These are phyloP conservation scores for Pocillopora damicornis DNA, from an alignment of 64 coral and sea anemone species.

Conservation along the genomic window DNA sequence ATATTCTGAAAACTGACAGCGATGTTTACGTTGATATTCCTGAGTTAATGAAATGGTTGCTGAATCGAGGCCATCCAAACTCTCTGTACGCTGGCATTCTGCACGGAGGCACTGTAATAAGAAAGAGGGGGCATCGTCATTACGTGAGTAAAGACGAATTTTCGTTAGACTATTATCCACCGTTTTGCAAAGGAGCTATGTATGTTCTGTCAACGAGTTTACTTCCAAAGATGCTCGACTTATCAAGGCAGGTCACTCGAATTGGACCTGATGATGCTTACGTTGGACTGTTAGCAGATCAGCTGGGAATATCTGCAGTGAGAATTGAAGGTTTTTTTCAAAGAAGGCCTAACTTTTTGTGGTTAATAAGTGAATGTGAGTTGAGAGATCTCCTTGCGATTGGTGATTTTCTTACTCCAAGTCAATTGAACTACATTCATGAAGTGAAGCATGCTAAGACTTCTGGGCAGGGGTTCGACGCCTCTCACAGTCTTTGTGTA, in stretches of 20 bases:
- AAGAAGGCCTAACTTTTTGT: slow-evolving; percentile 13
- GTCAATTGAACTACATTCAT: slow-evolving; percentile 69
- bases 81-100: slow-evolving; percentile 66
- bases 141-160: slow-evolving; percentile 50
- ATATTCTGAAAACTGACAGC: slow-evolving; percentile 69
- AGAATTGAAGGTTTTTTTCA: slow-evolving; percentile 60
- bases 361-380: slow-evolving; percentile 63
- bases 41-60: slow-evolving; percentile 59
- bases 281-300: slow-evolving; percentile 56
- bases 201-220: slow-evolving; percentile 66
- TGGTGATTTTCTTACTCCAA: slow-evolving; percentile 66
- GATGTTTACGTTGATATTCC: slow-evolving; percentile 83
- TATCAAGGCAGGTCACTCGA: slow-evolving; percentile 45
- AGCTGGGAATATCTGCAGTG: slow-evolving; percentile 58
- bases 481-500: not conserved
- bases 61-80: not conserved
- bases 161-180: slow-evolving; percentile 45
- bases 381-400: slow-evolving; percentile 64
- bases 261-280: slow-evolving; percentile 93
- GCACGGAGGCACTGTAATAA: slow-evolving; percentile 38
- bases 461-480: not conserved
- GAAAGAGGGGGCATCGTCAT: slow-evolving; percentile 51
- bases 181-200: slow-evolving; percentile 76
- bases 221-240: slow-evolving; percentile 60
- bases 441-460: not conserved